Conservation (phyloP, 2,888 invertebrate genomes). For the Cosmia pyralina region DNA sequence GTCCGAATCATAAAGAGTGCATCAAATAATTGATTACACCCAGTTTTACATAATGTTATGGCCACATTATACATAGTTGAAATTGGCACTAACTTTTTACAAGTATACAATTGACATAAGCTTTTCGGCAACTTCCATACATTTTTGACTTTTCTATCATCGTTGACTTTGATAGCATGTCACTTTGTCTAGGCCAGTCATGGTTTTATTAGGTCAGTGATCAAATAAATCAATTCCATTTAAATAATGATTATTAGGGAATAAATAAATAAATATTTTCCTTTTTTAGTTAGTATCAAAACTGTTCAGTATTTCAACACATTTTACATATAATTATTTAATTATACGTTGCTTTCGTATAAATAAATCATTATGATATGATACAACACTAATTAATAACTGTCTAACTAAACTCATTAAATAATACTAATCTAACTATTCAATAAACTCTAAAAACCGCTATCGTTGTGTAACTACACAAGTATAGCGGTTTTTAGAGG, state of each 20-base stretch:
- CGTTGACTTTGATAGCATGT: not conserved
- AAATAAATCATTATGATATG: not conserved
- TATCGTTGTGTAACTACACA: not conserved
- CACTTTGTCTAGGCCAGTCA: not conserved
- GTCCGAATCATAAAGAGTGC: not conserved
- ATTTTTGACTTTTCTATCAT: not conserved
- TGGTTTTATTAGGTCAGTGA: not conserved
- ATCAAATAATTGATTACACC: conserved; percentile 48
- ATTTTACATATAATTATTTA: not conserved
- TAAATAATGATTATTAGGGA: not conserved
- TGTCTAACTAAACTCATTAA: not conserved
- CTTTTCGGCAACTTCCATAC: no score
- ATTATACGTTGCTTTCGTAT: not conserved
- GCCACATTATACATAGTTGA: not conserved
- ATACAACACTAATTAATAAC: not conserved
- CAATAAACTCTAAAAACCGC: conserved; percentile 7
- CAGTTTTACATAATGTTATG: conserved; percentile 7
- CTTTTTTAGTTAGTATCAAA: not conserved
- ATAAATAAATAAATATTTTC: not conserved
- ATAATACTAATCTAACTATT: not conserved
- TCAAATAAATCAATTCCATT: not conserved
- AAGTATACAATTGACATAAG: no score
- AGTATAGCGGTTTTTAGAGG: not conserved
- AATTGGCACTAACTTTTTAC: conserved; percentile 23
- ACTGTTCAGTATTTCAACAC: no score